Evolutionary conservation across 2,113 vertebrate genomes (phyloP).

Genomic region (Hiodon tergisus): DNA sequence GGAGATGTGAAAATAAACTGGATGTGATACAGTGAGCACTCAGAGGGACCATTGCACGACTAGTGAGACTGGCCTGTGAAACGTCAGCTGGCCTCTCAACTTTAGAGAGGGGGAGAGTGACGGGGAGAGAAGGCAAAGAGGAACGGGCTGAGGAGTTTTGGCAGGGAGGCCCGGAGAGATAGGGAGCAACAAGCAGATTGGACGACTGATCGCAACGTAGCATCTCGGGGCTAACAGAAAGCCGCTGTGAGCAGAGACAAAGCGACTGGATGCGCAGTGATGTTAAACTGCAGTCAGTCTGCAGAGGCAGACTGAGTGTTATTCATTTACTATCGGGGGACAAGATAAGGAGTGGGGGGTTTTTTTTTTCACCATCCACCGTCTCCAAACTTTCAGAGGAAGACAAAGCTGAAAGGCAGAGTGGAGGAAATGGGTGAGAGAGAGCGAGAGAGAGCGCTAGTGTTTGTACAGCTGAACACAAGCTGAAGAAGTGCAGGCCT

Average conservation of each 20-base stretch:
- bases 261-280: conserved; percentile 2
- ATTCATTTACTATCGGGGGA: too few species aligned
- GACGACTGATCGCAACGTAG: too few species aligned
- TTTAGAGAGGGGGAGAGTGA: conserved; percentile 24
- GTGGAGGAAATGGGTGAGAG: not conserved
- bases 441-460: conserved; percentile 39
- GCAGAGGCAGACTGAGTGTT: too few species aligned
- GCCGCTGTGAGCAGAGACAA: not conserved
- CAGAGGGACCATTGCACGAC: conserved; percentile 51
- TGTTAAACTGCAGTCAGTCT: too few species aligned
- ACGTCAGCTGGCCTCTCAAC: conserved; percentile 50
- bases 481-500: conserved; percentile 90
- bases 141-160: conserved; percentile 21
- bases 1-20: conserved; percentile 69
- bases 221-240: too few species aligned
- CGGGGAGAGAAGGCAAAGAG: conserved; percentile 26
- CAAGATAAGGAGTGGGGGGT: too few species aligned
- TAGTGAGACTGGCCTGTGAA: conserved; percentile 57
- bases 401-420: not conserved
- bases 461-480: conserved; percentile 99
- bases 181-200: not conserved
- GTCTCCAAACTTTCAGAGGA: not conserved
- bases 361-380: too few species aligned
- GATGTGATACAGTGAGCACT: conserved; percentile 64
- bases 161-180: conserved; percentile 18